Evolutionary conservation across 1,140 invertebrate genomes (phyloP).

Genomic region (Leptopilina boulardi): DNA sequence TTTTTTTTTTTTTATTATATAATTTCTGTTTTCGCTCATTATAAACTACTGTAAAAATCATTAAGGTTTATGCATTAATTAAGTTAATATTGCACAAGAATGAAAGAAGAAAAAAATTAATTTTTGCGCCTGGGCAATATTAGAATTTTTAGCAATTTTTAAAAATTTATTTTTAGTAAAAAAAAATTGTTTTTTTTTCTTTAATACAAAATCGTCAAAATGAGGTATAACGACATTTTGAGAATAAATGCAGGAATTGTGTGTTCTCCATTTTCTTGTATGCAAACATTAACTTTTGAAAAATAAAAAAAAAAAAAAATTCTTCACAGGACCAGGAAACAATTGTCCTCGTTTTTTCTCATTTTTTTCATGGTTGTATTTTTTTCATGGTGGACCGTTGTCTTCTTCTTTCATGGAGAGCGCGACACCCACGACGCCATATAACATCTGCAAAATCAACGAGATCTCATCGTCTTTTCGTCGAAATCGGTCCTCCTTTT

Average conservation of each 20-base stretch:
- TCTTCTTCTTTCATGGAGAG: slow-evolving; percentile 17
- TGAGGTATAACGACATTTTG: too few relatives aligned
- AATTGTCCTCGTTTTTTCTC: neutral
- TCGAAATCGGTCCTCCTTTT: slow-evolving; percentile 31
- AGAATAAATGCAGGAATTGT: neutral
- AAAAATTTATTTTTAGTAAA: too few relatives aligned
- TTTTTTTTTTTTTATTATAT: too few relatives aligned
- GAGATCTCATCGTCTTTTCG: slow-evolving; percentile 13
- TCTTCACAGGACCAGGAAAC: neutral
- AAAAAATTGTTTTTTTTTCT: too few relatives aligned
- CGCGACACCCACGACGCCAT: slow-evolving; percentile 20
- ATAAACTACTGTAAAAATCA: too few relatives aligned
- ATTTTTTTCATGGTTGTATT: neutral
- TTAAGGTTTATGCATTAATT: too few relatives aligned
- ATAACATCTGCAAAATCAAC: slow-evolving; percentile 39
- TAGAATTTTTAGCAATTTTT: too few relatives aligned
- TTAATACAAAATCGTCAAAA: too few relatives aligned
- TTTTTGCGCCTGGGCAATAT: too few relatives aligned
- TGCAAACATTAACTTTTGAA: neutral
- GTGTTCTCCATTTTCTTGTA: neutral
- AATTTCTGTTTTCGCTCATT: neutral
- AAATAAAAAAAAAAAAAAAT: neutral
- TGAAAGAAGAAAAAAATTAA: too few relatives aligned
- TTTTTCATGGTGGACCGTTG: neutral
- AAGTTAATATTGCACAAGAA: too few relatives aligned